Conservation (phyloP, 2,888 invertebrate genomes). For the Xiphydria camelus region DNA sequence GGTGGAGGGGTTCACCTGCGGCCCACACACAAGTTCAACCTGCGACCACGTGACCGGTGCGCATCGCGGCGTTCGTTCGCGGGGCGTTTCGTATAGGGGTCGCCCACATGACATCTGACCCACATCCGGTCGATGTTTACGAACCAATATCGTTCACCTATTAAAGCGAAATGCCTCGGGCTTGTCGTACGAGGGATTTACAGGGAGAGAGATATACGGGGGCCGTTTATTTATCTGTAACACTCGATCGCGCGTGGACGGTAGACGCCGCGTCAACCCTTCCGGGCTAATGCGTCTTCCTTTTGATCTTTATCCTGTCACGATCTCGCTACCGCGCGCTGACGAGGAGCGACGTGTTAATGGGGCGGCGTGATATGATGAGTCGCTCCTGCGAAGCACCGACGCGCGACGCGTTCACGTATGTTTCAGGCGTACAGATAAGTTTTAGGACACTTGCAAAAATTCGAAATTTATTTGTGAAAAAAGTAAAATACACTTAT, state of each 20-base stretch:
- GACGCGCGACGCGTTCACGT: too few species aligned
- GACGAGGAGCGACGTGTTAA: constrained; percentile 2
- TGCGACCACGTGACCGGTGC: constrained; percentile 5
- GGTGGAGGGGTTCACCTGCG: constrained; percentile 44
- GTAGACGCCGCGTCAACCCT: constrained; percentile 14
- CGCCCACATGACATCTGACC: constrained; percentile 42
- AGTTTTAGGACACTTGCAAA: too few species aligned
- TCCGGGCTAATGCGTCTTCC: constrained; percentile 13
- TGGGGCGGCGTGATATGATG: too few species aligned
- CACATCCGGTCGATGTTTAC: constrained; percentile 40
- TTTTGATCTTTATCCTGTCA: constrained; percentile 9
- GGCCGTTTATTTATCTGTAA: constrained; percentile 24
- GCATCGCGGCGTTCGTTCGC: constrained; percentile 4
- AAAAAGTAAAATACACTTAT: too few species aligned
- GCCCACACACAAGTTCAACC: constrained; percentile 8
- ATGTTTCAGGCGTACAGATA: too few species aligned
- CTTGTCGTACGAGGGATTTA: constrained; percentile 23
- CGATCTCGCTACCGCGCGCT: constrained; percentile 12
- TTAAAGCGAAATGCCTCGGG: constrained; percentile 20
- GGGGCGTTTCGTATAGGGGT: constrained; percentile 29
- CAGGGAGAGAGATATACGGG: constrained; percentile 24
- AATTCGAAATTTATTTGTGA: too few species aligned
- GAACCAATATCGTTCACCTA: constrained; percentile 23
- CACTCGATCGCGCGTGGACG: constrained; percentile 18
- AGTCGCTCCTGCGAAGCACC: too few species aligned